Evolutionary conservation across 2,113 vertebrate species (phyloP), one percentile per base, ranked within the genome.

Genomic region (Tonatia bakeri): DNA sequence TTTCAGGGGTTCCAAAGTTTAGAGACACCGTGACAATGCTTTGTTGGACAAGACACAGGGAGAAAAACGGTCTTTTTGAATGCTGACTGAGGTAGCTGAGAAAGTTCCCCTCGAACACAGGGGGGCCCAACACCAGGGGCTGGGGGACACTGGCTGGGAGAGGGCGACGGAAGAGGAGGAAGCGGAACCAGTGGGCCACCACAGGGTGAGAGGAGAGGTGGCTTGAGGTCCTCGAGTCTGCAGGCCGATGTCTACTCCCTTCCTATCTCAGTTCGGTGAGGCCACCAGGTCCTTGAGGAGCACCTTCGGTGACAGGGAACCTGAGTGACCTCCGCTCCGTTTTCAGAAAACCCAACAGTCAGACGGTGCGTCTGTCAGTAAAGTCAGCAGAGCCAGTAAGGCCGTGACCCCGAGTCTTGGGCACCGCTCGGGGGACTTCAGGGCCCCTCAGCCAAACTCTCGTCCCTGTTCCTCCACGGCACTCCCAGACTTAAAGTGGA

Each of bases 81-180:
- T 69, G 76, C 28, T 85, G 79, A 83, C 85, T n/a, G 81, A 97
- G 97, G 98, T 97, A 98, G 98, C 98, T 98, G 98, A 98, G 96
- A 98, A 98, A 3, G 98, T 98, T 98, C 98, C 93, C 98, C 94
- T 59, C 3, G 95, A 97, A 98, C 16, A 98, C 98, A 98, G 98
- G 97, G 98, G 98, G 98, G 98, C 36, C 4, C 38, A 28, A 12
- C 20, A 22, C 40, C 72, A 8, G 26, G 43, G 16, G 72, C 6
- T 5, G 65, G 95, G 96, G 96, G 98, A 96, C 97, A 93, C 95
- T 97, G 98, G 97, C 96, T 88, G 94, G 50, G 33, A 92, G 96
- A 98, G 96, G 97, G 98, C 98, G 97, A 90, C 12, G 24, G 56
- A 50, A 80, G 72, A 85, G 87, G 90, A 61, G 80, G 84, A 45